A percentile compares a stretch with the other conserved stretches of the same genome.
Evolutionary conservation across 2,113 vertebrate genomes (phyloP).

Genomic region (Mobula hypostoma): DNA sequence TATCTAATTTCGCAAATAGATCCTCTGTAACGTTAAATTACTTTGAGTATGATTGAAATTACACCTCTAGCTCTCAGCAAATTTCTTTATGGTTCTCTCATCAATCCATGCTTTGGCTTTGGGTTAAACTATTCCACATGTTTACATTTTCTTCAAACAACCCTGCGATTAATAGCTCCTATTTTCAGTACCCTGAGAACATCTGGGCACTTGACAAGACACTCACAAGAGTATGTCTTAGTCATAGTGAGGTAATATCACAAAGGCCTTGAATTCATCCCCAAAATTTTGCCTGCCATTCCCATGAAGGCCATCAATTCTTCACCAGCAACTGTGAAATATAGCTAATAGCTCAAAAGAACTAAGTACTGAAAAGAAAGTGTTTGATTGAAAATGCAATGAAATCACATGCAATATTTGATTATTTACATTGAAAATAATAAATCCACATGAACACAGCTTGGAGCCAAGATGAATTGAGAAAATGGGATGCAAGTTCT

Average conservation of each 20-base stretch:
- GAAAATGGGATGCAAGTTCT: not conserved
- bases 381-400: not conserved
- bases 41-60: not conserved
- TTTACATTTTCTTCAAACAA: not conserved
- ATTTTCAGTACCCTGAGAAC: not conserved
- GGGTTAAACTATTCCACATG: not conserved
- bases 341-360: not conserved
- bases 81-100: not conserved
- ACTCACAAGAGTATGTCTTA: not conserved
- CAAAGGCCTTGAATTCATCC: not conserved
- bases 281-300: not conserved
- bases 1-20: not conserved
- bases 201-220: not conserved
- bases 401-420: not conserved
- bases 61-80: not conserved
- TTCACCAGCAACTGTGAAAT: not conserved
- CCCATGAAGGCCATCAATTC: not conserved
- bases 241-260: not conserved
- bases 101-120: not conserved
- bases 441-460: not conserved
- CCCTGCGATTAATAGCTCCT: not conserved
- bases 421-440: not conserved
- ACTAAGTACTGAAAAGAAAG: not conserved
- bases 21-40: constrained; percentile 12
- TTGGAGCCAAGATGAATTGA: not conserved